phyloP scores from a whole-genome alignment of 2,797 vertebrate genomes.

The Decapterus maruadsi region DNA sequence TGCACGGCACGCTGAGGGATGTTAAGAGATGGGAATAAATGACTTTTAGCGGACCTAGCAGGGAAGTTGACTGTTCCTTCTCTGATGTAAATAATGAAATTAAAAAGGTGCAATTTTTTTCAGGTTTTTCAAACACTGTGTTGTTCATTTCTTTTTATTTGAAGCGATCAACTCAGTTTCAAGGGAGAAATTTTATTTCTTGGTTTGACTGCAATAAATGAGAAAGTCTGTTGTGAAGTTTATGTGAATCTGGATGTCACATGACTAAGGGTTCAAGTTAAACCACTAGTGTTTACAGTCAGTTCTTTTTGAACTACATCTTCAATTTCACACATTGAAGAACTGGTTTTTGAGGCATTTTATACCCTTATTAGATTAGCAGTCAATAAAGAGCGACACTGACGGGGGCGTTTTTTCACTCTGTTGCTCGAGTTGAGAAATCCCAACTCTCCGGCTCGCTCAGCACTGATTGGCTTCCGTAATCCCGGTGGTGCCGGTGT shows the following conservation, averaged over 20 bases:
- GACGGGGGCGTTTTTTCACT: too few species aligned
- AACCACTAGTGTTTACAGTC: background rate
- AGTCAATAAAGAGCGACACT: too few species aligned
- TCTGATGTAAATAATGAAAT: background rate
- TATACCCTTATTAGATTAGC: too few species aligned
- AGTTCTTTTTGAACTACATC: background rate
- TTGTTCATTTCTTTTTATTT: background rate
- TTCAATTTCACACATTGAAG: too few species aligned
- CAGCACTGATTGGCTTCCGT: too few species aligned
- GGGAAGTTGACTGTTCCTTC: background rate
- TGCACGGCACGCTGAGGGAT: conserved; percentile 2
- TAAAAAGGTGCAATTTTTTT: background rate
- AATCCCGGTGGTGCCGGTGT: too few species aligned
- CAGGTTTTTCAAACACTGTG: background rate
- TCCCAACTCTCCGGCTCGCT: too few species aligned
- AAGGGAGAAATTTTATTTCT: background rate
- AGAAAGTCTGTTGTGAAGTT: too few species aligned
- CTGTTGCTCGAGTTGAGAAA: too few species aligned
- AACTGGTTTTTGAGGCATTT: too few species aligned
- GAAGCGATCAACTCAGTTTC: background rate
- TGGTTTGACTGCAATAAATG: background rate
- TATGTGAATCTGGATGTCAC: too few species aligned
- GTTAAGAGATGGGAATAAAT: background rate
- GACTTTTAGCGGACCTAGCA: background rate
- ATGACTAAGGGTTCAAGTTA: too few species aligned